Evolutionary conservation across 2,888 invertebrate genomes (phyloP).

Genomic region (Ernsta delagoae): DNA sequence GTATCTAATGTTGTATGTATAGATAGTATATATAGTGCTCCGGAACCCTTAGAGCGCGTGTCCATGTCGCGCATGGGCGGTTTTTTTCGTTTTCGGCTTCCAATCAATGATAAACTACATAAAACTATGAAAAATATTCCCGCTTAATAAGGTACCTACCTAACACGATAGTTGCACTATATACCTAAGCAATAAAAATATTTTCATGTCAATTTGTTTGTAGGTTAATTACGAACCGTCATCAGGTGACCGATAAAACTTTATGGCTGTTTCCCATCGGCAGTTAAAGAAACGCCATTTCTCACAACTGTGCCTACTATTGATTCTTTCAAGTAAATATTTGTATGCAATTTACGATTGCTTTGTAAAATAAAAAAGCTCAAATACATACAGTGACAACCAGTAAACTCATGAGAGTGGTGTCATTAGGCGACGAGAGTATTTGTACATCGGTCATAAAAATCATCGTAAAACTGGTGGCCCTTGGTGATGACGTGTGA

Average conservation of each 20-base stretch:
- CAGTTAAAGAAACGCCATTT: too few relatives aligned
- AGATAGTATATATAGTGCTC: too few relatives aligned
- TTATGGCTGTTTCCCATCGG: not conserved
- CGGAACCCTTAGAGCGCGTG: too few relatives aligned
- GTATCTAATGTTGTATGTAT: too few relatives aligned
- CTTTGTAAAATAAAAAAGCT: too few relatives aligned
- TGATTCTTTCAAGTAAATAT: too few relatives aligned
- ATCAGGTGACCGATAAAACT: not conserved
- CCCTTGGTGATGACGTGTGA: constrained; percentile 21
- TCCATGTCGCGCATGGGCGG: too few relatives aligned
- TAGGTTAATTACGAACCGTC: not conserved
- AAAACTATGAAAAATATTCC: not conserved
- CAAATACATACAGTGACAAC: not conserved
- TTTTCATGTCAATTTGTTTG: not conserved
- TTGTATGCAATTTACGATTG: too few relatives aligned
- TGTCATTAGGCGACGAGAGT: constrained; percentile 19
- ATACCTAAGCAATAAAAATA: not conserved
- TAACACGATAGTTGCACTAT: too few relatives aligned
- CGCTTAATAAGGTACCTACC: too few relatives aligned
- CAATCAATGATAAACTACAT: not conserved
- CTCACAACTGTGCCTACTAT: too few relatives aligned
- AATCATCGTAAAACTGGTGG: constrained; percentile 35
- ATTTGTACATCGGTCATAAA: constrained; percentile 29
- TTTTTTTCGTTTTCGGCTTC: not conserved
- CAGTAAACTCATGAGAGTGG: constrained; percentile 17